Evolutionary conservation across 2,113 vertebrate species (phyloP).

Genomic region (Microtus montanus): DNA sequence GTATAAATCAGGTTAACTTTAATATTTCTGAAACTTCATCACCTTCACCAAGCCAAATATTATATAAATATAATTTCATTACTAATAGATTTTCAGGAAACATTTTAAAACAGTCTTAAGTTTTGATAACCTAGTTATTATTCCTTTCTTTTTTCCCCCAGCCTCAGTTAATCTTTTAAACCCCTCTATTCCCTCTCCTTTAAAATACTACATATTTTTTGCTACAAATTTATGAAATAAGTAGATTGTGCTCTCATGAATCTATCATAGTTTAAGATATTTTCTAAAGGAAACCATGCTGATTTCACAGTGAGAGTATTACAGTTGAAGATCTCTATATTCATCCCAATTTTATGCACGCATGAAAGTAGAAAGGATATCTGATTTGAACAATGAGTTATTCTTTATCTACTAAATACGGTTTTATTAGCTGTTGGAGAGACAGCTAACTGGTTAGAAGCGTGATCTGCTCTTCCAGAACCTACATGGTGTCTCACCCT

Average conservation of each 20-base stretch:
- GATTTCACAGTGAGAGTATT: background rate
- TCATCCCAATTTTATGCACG: background rate
- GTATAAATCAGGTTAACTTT: background rate
- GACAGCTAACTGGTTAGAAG: background rate
- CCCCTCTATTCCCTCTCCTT: no score
- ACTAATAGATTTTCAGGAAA: no score
- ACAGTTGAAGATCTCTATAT: background rate
- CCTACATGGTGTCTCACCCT: background rate
- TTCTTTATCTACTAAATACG: background rate
- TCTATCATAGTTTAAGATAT: background rate
- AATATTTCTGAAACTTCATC: background rate
- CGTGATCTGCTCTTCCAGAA: background rate
- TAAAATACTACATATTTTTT: no score
- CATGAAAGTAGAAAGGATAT: background rate
- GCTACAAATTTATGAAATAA: background rate
- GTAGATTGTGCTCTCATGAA: background rate
- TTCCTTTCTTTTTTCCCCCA: no score
- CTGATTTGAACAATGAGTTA: background rate
- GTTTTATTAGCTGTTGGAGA: background rate
- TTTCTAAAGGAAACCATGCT: background rate
- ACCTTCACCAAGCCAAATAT: background rate
- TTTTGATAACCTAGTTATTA: no score
- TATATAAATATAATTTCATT: no score
- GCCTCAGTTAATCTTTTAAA: no score
- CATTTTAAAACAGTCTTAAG: no score